These are phyloP conservation scores for Drosophila quinaria DNA, from an alignment of 2,888 invertebrate species.

Conservation along the genomic window DNA sequence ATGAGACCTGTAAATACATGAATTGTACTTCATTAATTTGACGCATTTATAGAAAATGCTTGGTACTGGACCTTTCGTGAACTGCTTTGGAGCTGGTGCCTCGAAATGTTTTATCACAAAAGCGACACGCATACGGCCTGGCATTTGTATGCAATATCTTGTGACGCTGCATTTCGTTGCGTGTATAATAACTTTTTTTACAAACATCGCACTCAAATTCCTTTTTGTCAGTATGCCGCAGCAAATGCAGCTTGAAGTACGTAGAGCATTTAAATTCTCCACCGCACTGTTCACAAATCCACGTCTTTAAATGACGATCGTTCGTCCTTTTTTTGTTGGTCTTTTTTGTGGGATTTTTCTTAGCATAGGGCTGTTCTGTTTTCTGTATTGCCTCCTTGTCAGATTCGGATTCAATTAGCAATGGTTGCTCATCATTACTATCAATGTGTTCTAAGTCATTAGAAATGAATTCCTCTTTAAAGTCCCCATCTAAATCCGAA, in stretches of 20 bases:
- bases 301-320: conserved; percentile 35
- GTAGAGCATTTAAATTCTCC: conserved; percentile 63
- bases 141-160: conserved; percentile 56
- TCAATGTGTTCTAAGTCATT: background rate
- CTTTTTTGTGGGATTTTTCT: background rate
- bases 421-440: background rate
- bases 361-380: background rate
- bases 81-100: conserved; percentile 62
- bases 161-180: conserved; percentile 62
- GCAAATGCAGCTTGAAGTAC: conserved; percentile 57
- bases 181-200: conserved; percentile 56
- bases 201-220: conserved; percentile 62
- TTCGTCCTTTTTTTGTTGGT: background rate
- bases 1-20: conserved; percentile 38
- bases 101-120: conserved; percentile 65
- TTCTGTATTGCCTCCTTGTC: background rate
- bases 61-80: conserved; percentile 52
- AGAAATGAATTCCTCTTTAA: background rate
- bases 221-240: conserved; percentile 60
- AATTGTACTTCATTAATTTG: background rate
- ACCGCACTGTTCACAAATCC: conserved; percentile 69
- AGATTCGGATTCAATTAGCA: background rate
- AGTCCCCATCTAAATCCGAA: background rate
- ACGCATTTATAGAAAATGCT: background rate
- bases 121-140: conserved; percentile 59